Base-by-base conservation (phyloP, 2,888 invertebrate species). In the Minunthozetes semirufus region DNA sequence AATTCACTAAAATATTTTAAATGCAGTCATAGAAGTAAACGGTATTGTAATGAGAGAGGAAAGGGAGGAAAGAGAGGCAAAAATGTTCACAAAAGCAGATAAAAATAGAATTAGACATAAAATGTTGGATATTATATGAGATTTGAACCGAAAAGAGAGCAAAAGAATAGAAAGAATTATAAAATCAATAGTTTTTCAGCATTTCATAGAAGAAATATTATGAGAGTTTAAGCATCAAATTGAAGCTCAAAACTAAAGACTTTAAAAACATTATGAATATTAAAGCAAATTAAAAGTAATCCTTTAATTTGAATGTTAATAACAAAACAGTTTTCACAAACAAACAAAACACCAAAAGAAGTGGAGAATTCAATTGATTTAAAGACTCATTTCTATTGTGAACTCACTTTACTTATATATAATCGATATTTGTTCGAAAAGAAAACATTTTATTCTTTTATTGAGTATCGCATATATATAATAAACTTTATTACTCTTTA, bases 21-120 rank as follows among this genome's bases (percentile, higher is more conserved):
- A 46, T 22, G 50, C 29, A 71, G 50, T 48, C 71, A 71, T 11
- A 50, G 27, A 33, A 71, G 46, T 42, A 46, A 42, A 56, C 56
- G 11, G 22, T 56, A 56, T 56, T 25, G 17, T 56, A 56, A 25
- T 22, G 25, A 56, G 56, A 56, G 59, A 25, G 11, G 13, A 59
- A 59, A 61, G 11, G n/a, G n/a, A n/a, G 17, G 22, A 56, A 25
- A 8, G 25, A 56, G 56, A 56, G 59, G 5, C 1, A 3, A 59
- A 59, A 61, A n/a, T 61, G 61, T 15, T 33, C 27, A 33, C 61
- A 61, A 29, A 61, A 29, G 33, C 29, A 61, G 33, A 61, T 33
- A 61, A 61, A 61, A 61, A 29, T 61, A 61, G 61, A 61, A 61
- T 61, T 61, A 61, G 61, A 61, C 61, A 61, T 61, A 61, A 61